Percentiles rank a stretch among this genome's conserved stretches.
Conservation (phyloP, 2,797 vertebrate species). For the Trematomus bernacchii region DNA sequence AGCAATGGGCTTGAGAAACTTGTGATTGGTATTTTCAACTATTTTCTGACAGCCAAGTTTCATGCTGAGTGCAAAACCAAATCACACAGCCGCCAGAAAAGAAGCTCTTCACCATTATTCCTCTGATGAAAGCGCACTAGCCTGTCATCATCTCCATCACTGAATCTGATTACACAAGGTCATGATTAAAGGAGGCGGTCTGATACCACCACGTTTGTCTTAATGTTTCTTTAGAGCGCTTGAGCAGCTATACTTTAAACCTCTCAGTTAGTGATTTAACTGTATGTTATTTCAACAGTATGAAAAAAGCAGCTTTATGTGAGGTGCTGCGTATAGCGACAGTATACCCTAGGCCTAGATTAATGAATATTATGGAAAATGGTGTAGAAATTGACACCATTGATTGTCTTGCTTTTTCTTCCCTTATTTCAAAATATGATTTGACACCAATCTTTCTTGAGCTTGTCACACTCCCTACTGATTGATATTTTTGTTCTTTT, state of each 20-base stretch:
- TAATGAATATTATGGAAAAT: conserved; percentile 14
- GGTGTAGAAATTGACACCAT: neutral
- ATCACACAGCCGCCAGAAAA: conserved; percentile 5
- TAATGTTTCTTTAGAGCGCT: neutral
- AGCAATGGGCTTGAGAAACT: conserved; percentile 1
- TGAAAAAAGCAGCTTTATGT: too few relatives aligned
- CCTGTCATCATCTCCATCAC: neutral
- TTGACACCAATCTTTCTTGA: conserved; percentile 4
- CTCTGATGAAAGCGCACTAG: neutral
- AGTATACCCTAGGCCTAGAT: neutral
- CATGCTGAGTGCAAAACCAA: neutral
- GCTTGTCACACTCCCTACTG: neutral
- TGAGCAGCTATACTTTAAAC: neutral
- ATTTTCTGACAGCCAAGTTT: conserved; percentile 6
- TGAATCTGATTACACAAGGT: conserved; percentile 34
- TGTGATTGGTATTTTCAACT: neutral
- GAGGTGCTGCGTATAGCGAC: too few relatives aligned
- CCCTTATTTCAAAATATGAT: conserved; percentile 4
- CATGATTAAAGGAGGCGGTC: conserved; percentile 31
- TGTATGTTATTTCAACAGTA: conserved; percentile 9
- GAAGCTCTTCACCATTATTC: neutral
- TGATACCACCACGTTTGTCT: conserved; percentile 12
- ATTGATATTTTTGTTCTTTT: neutral
- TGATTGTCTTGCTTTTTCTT: conserved; percentile 3
- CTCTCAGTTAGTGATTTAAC: conserved; percentile 13